These are phyloP conservation scores for Koerneria pararmatus DNA, from an alignment of 2,888 invertebrate genomes.

Conservation along the genomic window DNA sequence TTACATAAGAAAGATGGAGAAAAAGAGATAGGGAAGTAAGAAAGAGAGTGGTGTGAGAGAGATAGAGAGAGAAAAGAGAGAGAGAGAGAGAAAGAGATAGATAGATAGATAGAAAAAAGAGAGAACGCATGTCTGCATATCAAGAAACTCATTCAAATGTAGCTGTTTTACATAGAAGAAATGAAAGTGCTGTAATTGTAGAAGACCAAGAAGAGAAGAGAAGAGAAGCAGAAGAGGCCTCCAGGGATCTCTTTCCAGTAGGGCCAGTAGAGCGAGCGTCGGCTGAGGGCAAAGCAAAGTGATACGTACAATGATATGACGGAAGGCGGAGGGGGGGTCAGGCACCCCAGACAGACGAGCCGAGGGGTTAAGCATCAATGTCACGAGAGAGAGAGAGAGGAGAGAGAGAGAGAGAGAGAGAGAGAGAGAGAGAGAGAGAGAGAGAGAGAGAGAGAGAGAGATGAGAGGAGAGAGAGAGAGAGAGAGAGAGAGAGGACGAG, in stretches of 20 bases:
- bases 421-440: neutral
- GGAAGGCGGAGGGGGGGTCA: no score
- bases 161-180: no score
- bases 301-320: no score
- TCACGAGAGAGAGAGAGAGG: neutral
- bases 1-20: constrained; percentile 20
- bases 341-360: no score
- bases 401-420: neutral
- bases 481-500: neutral
- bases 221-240: neutral
- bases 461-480: neutral
- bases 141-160: no score
- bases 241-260: neutral
- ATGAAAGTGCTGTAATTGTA: no score
- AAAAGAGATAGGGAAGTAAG: neutral
- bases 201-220: no score
- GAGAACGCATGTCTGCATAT: neutral
- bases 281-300: no score
- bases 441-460: neutral
- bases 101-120: neutral
- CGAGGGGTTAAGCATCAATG: neutral
- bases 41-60: no score
- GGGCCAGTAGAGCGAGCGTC: no score
- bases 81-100: neutral
- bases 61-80: no score